Evolutionary conservation across 1,140 invertebrate species (phyloP).

Genomic region (Leptopilina boulardi): DNA sequence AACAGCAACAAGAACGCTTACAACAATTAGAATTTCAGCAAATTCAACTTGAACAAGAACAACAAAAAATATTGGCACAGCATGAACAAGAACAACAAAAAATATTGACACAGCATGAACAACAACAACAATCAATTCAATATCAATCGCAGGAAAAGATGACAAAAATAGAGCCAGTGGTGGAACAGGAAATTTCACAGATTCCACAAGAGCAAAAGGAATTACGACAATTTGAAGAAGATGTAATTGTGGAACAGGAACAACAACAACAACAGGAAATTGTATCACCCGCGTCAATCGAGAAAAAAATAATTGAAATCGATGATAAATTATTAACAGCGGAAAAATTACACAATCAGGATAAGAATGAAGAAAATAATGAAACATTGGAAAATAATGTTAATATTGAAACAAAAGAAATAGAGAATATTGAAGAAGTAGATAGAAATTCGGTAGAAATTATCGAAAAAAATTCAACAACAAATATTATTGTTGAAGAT

Average conservation of each 20-base stretch:
- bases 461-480: not conserved
- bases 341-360: not conserved
- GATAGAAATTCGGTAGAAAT: not conserved
- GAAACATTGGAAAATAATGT: slow-evolving; percentile 1
- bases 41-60: slow-evolving; percentile 5
- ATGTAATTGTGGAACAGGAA: not conserved
- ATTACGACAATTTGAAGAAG: not conserved
- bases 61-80: not conserved
- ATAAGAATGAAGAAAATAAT: not conserved
- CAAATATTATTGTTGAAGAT: not conserved
- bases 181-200: not conserved
- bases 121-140: slow-evolving; percentile 28
- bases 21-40: slow-evolving; percentile 33
- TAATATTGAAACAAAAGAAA: not conserved
- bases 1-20: slow-evolving; percentile 38
- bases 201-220: slow-evolving; percentile 30
- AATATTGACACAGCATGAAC: not conserved
- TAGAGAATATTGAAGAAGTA: not conserved
- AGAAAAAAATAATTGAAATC: not conserved
- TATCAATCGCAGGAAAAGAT: slow-evolving; percentile 17
- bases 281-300: not conserved
- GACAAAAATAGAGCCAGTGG: not conserved
- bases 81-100: slow-evolving; percentile 22
- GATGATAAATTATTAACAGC: not conserved
- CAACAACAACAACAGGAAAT: not conserved